A percentile compares a stretch with the other conserved stretches of the same genome.
Conservation (phyloP, 2,888 invertebrate species). For the Pseudolycoriella hygida region DNA sequence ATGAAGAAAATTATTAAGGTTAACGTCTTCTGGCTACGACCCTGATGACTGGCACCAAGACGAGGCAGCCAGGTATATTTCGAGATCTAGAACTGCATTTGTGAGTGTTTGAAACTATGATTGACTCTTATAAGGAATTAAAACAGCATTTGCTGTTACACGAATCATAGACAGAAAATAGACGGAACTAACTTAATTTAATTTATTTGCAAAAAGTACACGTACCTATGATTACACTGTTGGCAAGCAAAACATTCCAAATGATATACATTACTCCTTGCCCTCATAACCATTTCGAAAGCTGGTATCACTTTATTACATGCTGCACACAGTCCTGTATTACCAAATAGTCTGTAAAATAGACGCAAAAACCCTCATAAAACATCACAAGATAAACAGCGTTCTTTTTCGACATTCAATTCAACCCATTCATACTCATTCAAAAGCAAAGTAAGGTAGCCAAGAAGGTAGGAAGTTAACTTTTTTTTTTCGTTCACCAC, state of each 20-base stretch:
- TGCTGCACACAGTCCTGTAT: conserved; percentile 90
- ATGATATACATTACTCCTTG: conserved; percentile 91
- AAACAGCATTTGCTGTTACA: too few species aligned
- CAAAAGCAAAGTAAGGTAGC: background rate
- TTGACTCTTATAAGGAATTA: too few species aligned
- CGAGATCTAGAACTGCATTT: too few species aligned
- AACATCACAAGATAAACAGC: background rate
- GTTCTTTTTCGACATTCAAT: background rate
- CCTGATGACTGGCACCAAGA: too few species aligned
- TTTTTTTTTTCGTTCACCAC: background rate
- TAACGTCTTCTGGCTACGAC: too few species aligned
- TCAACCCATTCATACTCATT: too few species aligned
- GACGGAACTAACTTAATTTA: too few species aligned
- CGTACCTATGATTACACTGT: conserved; percentile 93
- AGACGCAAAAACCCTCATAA: conserved; percentile 5
- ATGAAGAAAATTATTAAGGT: too few species aligned
- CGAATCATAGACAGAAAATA: too few species aligned
- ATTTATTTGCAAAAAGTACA: too few species aligned
- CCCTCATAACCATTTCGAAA: conserved; percentile 98
- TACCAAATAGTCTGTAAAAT: conserved; percentile 65
- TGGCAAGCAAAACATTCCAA: conserved; percentile 97
- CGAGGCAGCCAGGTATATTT: too few species aligned
- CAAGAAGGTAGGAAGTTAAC: background rate
- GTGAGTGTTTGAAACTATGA: too few species aligned
- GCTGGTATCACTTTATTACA: conserved; percentile 97